Evolutionary conservation across 2,113 vertebrate species (phyloP).

Genomic region (Solea senegalensis): DNA sequence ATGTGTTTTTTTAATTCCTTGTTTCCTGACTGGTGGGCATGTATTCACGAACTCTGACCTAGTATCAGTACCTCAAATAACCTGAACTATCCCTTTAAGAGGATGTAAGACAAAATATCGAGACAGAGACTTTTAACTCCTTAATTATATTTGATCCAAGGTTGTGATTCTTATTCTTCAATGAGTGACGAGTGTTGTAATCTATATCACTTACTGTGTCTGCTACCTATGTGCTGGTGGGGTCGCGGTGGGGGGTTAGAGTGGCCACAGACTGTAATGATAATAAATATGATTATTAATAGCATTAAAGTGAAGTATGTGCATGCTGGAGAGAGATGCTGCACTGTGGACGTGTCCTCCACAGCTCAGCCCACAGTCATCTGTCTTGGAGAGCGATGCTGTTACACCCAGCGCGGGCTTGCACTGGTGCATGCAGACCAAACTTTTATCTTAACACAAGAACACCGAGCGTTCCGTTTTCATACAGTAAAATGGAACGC

Average conservation of each 20-base stretch:
- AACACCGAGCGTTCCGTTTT: too few species aligned
- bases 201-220: slow-evolving; percentile 60
- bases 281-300: slow-evolving; percentile 70
- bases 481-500: too few species aligned
- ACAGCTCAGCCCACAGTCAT: slow-evolving; percentile 32
- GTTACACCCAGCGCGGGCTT: neutral
- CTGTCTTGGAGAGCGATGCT: neutral
- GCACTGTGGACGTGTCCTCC: slow-evolving; percentile 44
- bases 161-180: slow-evolving; percentile 42
- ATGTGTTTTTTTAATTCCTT: too few species aligned
- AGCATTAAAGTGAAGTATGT: slow-evolving; percentile 57
- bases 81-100: neutral
- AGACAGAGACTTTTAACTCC: neutral
- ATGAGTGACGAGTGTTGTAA: slow-evolving; percentile 43
- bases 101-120: neutral
- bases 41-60: too few species aligned
- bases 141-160: slow-evolving; percentile 51
- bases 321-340: slow-evolving; percentile 38
- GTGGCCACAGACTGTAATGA: slow-evolving; percentile 56
- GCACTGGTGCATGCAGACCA: too few species aligned
- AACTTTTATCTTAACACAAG: too few species aligned
- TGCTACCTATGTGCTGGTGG: slow-evolving; percentile 15
- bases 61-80: too few species aligned
- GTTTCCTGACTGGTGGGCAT: too few species aligned
- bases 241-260: neutral